A percentile compares a stretch with the other conserved stretches of the same genome.
These are phyloP conservation scores for Torymus auratus DNA, from an alignment of 2,888 invertebrate genomes.

Conservation along the genomic window DNA sequence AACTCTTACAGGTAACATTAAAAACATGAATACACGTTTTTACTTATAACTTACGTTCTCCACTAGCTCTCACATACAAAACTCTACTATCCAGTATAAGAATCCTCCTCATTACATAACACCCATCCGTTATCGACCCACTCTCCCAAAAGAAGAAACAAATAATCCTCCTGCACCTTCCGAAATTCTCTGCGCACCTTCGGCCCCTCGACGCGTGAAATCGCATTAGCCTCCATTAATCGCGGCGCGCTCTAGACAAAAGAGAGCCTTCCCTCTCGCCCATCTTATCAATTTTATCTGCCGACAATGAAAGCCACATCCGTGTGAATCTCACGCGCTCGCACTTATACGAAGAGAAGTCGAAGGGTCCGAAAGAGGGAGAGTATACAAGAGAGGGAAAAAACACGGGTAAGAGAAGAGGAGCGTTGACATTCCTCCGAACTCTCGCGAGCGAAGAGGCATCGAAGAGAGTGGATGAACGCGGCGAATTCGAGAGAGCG, in stretches of 20 bases:
- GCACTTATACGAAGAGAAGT: background rate
- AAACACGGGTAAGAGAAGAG: conserved; percentile 1
- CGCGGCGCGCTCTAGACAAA: conserved; percentile 34
- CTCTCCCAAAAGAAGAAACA: background rate
- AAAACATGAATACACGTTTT: too few relatives aligned
- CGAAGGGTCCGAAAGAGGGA: too few relatives aligned
- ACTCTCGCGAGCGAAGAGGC: conserved; percentile 20
- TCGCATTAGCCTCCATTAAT: conserved; percentile 47
- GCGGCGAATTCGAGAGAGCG: conserved; percentile 22
- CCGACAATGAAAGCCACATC: conserved; percentile 50
- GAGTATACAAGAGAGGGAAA: background rate
- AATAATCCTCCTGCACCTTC: conserved; percentile 17
- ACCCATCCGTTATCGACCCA: background rate
- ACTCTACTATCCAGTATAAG: too few relatives aligned
- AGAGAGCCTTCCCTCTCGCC: conserved; percentile 41
- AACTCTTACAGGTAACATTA: too few relatives aligned
- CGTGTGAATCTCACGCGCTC: conserved; percentile 52
- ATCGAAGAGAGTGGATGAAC: conserved; percentile 15
- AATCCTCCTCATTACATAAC: too few relatives aligned
- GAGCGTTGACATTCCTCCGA: conserved; percentile 50
- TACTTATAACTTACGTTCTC: too few relatives aligned
- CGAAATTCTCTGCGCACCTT: background rate
- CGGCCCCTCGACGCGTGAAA: conserved; percentile 17
- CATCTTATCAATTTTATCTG: conserved; percentile 53
- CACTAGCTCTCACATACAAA: too few relatives aligned